Evolutionary conservation across 2,797 vertebrate genomes (phyloP).

Genomic region (Oreortyx pictus): DNA sequence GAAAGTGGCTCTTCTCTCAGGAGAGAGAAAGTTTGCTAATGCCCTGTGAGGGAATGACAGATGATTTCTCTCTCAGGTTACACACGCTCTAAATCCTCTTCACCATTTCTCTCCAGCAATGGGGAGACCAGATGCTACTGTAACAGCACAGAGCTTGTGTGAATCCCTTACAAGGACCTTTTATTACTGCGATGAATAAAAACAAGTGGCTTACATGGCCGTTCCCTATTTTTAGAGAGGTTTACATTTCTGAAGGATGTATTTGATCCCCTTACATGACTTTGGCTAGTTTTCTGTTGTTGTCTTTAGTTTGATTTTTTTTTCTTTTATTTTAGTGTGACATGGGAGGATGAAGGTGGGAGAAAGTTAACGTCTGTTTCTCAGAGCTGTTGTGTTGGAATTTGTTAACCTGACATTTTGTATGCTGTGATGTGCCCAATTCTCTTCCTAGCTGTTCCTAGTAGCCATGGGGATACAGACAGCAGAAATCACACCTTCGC

Average conservation of each 20-base stretch:
- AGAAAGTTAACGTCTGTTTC: slow-evolving; percentile 37
- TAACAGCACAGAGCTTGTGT: background rate
- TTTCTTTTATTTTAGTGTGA: background rate
- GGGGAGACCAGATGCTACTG: slow-evolving; percentile 38
- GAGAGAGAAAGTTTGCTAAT: slow-evolving; percentile 37
- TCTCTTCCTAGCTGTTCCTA: slow-evolving; percentile 38
- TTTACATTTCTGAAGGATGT: background rate
- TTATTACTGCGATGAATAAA: slow-evolving; percentile 15
- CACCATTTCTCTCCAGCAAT: background rate
- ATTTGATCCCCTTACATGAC: background rate
- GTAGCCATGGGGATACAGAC: slow-evolving; percentile 51
- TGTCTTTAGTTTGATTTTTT: background rate
- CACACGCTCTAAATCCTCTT: slow-evolving; percentile 27
- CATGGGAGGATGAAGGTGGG: slow-evolving; percentile 21
- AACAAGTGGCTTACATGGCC: background rate
- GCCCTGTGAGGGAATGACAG: background rate
- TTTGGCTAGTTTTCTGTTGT: slow-evolving; percentile 26
- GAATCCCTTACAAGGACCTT: slow-evolving; percentile 16
- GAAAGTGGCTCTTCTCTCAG: background rate
- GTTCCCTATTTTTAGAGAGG: slow-evolving; percentile 45
- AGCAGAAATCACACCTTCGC: slow-evolving; percentile 46
- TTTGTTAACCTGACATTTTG: slow-evolving; percentile 52
- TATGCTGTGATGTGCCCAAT: background rate
- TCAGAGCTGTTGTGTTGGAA: slow-evolving; percentile 26
- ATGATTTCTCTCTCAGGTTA: slow-evolving; percentile 57